Evolutionary conservation across 2,113 vertebrate genomes (phyloP), one percentile per base, ranked within the genome.

Genomic region (Leptosomus discolor): DNA sequence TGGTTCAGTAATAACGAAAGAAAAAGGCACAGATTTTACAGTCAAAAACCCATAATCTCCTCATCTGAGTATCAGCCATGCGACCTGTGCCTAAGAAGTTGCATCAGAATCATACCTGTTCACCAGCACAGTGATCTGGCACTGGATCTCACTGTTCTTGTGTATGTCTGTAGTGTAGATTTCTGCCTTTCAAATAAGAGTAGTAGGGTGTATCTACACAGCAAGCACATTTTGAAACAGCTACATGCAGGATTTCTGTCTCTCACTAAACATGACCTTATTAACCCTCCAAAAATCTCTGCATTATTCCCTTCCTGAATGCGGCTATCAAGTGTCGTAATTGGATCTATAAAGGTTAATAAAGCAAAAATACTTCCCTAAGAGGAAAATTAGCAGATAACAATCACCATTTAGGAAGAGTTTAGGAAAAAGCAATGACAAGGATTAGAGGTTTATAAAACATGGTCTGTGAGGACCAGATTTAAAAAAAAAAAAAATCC

Each of bases 31-130:
- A 83, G 34, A 74, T 63, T 51, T 83, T 64, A 48, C 17, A 34
- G 11, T 51, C 8, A 43, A 51, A 73, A 2, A 0, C 0, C 12
- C 10, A 43, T 43, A n/a, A 32, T 51, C 4, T 51, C 9, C 68
- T 34, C 54, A 67, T 43, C 36, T 70, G 46, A 70, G 30, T n/a
- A 63, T 29, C 12, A 63, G 11, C 4, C 30, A 17, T 32, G 29
- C 6, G 12, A n/a, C 5, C 48, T 3, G 1, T 50, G 41, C 36
- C 18, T 43, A 61, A 73, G 57, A 68, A 51, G 4, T 19, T 51
- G 9, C 19, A 61, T 24, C n/a, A 71, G 6, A 64, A 51, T 48
- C 3, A 8, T 24, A 60, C 17, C 20, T 57, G 34, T 46, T 11
- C 23, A 82, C 6, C 7, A 46, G 7, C 8, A 58, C 7, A 36